Evolutionary conservation across 2,797 vertebrate species (phyloP).

Genomic region (Parambassis ranga): DNA sequence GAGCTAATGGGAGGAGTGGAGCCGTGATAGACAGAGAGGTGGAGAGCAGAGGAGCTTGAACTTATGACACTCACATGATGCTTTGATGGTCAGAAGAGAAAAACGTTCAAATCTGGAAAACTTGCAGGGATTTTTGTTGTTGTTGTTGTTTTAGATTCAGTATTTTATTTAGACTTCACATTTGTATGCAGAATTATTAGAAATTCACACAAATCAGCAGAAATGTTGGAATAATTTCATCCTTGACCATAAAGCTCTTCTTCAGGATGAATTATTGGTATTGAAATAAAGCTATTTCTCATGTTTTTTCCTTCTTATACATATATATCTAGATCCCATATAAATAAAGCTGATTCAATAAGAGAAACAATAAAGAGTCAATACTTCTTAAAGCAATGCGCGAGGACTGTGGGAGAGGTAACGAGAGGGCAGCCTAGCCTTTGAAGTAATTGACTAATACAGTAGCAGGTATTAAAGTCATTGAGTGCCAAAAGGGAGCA

Average conservation of each 20-base stretch:
- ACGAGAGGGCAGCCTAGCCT: slow-evolving; percentile 84
- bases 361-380: slow-evolving; percentile 57
- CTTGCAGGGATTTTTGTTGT: background rate
- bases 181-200: background rate
- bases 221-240: background rate
- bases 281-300: background rate
- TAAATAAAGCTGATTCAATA: slow-evolving; percentile 56
- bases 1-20: slow-evolving; percentile 80
- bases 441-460: slow-evolving; percentile 99
- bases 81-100: slow-evolving; percentile 40
- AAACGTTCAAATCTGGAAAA: background rate
- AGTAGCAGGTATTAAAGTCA: slow-evolving; percentile 99
- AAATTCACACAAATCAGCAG: background rate
- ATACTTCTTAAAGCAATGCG: slow-evolving; percentile 44
- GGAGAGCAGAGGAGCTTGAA: slow-evolving; percentile 46
- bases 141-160: background rate
- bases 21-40: slow-evolving; percentile 70
- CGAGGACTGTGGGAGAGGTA: slow-evolving; percentile 55
- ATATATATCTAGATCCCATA: no score
- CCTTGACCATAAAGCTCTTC: rapidly evolving
- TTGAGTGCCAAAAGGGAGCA: slow-evolving; percentile 99
- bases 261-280: no score
- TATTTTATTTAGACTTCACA: background rate
- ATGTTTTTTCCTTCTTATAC: background rate
- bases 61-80: slow-evolving; percentile 40